Evolutionary conservation across 1,140 invertebrate genomes (phyloP).

Genomic region (Lordiphosa collinella): DNA sequence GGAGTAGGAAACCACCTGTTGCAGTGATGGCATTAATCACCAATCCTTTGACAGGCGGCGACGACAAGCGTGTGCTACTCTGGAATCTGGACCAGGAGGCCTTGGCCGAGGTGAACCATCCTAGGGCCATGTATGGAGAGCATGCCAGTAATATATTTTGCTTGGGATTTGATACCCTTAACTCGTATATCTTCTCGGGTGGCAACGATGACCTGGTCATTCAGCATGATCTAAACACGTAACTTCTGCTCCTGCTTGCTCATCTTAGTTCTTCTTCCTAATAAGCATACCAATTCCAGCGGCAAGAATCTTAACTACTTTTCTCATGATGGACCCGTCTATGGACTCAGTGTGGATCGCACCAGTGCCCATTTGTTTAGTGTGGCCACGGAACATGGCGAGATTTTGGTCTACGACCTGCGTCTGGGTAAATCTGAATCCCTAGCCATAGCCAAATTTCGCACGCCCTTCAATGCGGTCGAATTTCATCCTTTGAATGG

Average conservation of each 20-base stretch:
- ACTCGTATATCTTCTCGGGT: constrained; percentile 92
- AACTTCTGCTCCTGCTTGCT: constrained; percentile 73
- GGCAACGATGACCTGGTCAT: constrained; percentile 97
- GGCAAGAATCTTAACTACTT: constrained; percentile 87
- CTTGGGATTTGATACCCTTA: constrained; percentile 89
- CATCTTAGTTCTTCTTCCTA: not conserved
- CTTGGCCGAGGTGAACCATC: constrained; percentile 83
- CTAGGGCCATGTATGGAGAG: constrained; percentile 87
- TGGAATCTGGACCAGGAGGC: constrained; percentile 93
- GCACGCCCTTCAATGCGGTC: constrained; percentile 92
- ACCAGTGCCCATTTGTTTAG: constrained; percentile 90
- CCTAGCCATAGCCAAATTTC: constrained; percentile 82
- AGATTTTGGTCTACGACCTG: constrained; percentile 90
- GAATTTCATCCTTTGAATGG: constrained; percentile 93
- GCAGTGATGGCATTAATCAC: not conserved
- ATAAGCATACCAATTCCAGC: constrained; percentile 79
- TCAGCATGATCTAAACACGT: constrained; percentile 91
- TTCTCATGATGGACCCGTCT: constrained; percentile 92
- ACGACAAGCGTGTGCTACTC: constrained; percentile 93
- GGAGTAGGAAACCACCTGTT: constrained; percentile 28
- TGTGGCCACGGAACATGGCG: constrained; percentile 94
- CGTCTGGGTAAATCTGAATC: constrained; percentile 80
- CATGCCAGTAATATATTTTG: constrained; percentile 97
- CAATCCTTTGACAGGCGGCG: constrained; percentile 85
- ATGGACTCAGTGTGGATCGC: constrained; percentile 92